A percentile compares a stretch with the other conserved stretches of the same genome.
These are phyloP conservation scores for Cavia porcellus DNA, from an alignment of 2,113 vertebrate species.

Conservation along the genomic window DNA sequence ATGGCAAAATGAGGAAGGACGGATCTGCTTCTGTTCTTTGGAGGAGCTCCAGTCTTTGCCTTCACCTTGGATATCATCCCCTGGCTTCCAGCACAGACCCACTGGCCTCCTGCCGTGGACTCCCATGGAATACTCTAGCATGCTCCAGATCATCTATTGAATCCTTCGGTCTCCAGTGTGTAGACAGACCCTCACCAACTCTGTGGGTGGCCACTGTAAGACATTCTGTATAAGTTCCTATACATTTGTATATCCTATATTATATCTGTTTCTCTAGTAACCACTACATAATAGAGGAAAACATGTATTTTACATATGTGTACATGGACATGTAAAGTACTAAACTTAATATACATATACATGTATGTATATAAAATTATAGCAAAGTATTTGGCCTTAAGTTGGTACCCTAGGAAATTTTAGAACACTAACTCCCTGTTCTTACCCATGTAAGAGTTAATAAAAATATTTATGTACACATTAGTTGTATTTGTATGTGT, in stretches of 20 bases:
- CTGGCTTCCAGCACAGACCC: not conserved
- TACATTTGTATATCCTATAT: not conserved
- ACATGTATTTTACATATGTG: not conserved
- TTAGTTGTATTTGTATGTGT: not conserved
- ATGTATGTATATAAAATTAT: not conserved
- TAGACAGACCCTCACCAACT: not conserved
- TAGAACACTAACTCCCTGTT: not conserved
- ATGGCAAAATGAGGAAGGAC: not conserved
- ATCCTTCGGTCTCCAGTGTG: not conserved
- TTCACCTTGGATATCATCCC: not conserved
- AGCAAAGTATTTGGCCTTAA: conserved; percentile 10
- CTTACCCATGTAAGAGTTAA: not conserved
- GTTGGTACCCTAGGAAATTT: not conserved
- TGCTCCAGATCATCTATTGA: not conserved
- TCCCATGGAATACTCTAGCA: not conserved
- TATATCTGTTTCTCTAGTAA: not conserved
- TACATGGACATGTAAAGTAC: not conserved
- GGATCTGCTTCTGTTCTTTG: not conserved
- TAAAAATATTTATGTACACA: not conserved
- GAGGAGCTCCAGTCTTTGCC: not conserved
- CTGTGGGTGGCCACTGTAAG: too few relatives aligned
- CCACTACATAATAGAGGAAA: not conserved
- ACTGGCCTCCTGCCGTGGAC: not conserved
- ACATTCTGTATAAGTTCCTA: not conserved
- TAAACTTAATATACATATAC: not conserved